A percentile compares a stretch with the other conserved stretches of the same genome.
Conservation (phyloP, 2,797 vertebrate genomes). For the Leuciscus waleckii region DNA sequence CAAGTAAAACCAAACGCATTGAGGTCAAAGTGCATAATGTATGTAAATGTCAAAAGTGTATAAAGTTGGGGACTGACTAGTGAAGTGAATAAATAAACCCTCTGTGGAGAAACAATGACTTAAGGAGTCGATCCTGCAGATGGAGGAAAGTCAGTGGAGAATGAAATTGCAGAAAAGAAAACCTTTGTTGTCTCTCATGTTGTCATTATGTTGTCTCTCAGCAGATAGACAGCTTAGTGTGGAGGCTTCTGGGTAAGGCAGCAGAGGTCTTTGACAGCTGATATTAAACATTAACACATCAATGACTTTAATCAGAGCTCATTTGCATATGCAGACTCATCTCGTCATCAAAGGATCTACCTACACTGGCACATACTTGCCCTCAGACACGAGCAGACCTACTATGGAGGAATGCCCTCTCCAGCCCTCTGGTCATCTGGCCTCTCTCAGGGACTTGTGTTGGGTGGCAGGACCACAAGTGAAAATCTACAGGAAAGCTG, state of each 20-base stretch:
- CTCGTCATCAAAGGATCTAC: background rate
- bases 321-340: conserved; percentile 71
- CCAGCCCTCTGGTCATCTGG: background rate
- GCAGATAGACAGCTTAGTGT: conserved; percentile 1
- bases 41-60: conserved; percentile 4
- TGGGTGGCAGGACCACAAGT: background rate
- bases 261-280: conserved; percentile 65
- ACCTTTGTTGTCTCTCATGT: background rate
- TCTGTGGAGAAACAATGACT: background rate
- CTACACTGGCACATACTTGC: background rate
- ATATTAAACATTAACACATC: conserved; percentile 74
- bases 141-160: background rate
- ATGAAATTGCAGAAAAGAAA: conserved; percentile 62
- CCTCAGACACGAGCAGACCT: conserved; percentile 40
- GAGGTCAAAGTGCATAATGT: conserved; percentile 50
- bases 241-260: conserved; percentile 42
- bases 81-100: background rate
- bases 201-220: background rate
- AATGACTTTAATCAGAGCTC: conserved; percentile 70
- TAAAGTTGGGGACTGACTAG: background rate
- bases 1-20: conserved; percentile 54
- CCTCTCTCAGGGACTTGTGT: background rate
- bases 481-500: background rate
- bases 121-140: background rate
- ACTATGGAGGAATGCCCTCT: background rate